Conservation (phyloP, 2,797 vertebrate genomes). For the Sternarchorhynchus goeldii region DNA sequence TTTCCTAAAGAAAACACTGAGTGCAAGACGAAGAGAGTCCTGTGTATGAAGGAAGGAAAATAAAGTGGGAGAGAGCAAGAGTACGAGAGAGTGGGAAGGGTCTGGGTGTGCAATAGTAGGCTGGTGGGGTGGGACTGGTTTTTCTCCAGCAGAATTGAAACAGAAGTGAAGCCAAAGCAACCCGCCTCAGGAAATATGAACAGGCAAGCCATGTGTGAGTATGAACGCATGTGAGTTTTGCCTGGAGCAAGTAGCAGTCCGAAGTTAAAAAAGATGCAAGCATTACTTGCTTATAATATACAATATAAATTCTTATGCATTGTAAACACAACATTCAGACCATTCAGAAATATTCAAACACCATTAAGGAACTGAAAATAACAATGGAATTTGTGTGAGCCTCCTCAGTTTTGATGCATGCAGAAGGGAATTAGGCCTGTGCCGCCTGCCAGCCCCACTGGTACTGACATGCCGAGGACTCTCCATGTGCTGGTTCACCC, state of each 20-base stretch:
- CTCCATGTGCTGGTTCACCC: conserved; percentile 5
- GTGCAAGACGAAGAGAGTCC: conserved; percentile 64
- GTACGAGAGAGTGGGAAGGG: conserved; percentile 5
- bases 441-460: conserved; percentile 1
- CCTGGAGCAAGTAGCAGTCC: background rate
- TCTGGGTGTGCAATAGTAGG: conserved; percentile 29
- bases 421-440: conserved; percentile 50
- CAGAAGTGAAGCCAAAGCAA: conserved; percentile 47
- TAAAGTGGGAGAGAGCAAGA: conserved; percentile 37
- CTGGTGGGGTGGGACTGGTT: conserved; percentile 62
- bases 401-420: conserved; percentile 51
- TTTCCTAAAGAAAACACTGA: conserved; percentile 73
- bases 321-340: conserved; percentile 2
- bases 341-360: background rate
- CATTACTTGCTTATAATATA: background rate
- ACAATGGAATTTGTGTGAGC: conserved; percentile 6
- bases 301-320: conserved; percentile 13
- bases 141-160: conserved; percentile 46
- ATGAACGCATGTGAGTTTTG: too few species aligned
- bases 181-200: conserved; percentile 21
- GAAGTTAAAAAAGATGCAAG: background rate
- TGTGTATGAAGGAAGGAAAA: conserved; percentile 60
- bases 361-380: background rate
- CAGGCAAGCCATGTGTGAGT: background rate
- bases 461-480: conserved; percentile 10